phyloP scores from a whole-genome alignment of 2,888 invertebrate genomes.

The Xestia rhomboidea region DNA sequence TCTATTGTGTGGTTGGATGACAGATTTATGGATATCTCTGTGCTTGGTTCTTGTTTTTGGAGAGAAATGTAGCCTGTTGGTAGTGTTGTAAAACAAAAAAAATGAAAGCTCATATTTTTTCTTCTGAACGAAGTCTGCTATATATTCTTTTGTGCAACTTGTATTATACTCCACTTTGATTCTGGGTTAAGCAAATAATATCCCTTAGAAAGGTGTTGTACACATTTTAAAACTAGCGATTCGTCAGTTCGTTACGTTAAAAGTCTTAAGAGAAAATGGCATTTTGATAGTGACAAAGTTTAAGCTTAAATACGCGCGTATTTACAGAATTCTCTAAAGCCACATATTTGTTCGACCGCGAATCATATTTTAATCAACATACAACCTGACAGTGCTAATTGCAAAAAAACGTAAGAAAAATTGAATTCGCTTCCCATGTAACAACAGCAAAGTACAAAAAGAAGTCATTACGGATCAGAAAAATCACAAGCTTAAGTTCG shows the following conservation, averaged over 20 bases:
- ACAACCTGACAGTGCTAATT: too few species aligned
- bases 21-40: conserved; percentile 35
- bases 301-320: not conserved
- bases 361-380: too few species aligned
- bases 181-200: not conserved
- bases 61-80: not conserved
- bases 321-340: too few species aligned
- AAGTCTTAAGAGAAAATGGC: not conserved
- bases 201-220: not conserved
- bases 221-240: not conserved
- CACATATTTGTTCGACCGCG: too few species aligned
- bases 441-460: not conserved
- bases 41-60: not conserved
- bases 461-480: not conserved
- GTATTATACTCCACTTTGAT: not conserved
- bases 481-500: not conserved
- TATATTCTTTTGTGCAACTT: not conserved
- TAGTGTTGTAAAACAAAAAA: not conserved
- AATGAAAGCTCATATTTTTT: not conserved
- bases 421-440: too few species aligned
- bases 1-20: conserved; percentile 41
- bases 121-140: not conserved
- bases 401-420: too few species aligned
- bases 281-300: not conserved
- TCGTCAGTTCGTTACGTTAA: not conserved